These are phyloP conservation scores for Tauraco erythrolophus DNA, from an alignment of 2,113 vertebrate species.

Conservation along the genomic window DNA sequence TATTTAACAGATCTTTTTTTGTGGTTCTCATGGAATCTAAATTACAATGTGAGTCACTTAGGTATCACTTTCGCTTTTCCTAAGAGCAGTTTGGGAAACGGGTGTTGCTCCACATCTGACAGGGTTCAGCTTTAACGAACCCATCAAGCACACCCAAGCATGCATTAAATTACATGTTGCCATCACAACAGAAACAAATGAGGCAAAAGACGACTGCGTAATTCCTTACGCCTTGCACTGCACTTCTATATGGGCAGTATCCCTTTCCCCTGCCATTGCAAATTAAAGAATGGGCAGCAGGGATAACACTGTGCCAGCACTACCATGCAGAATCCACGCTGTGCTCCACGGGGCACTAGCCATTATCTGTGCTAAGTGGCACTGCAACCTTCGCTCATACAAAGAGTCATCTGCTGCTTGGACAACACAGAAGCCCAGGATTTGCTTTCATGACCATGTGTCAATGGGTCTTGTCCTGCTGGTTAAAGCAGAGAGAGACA, in stretches of 20 bases:
- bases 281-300: neutral
- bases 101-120: neutral
- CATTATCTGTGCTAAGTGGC: neutral
- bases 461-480: neutral
- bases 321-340: neutral
- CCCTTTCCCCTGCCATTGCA: neutral
- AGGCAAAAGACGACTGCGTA: neutral
- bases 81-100: neutral
- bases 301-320: neutral
- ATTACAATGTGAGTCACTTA: neutral
- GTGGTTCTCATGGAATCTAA: neutral
- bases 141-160: rapidly evolving
- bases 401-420: neutral
- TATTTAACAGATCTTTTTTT: neutral
- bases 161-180: neutral
- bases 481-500: neutral
- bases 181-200: neutral
- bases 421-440: neutral
- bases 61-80: neutral
- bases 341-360: neutral
- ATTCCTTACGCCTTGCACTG: rapidly evolving
- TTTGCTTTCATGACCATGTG: rapidly evolving
- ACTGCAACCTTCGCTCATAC: rapidly evolving
- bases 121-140: neutral
- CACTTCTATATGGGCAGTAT: neutral